A percentile compares a stretch with the other conserved stretches of the same genome.
phyloP scores from a whole-genome alignment of 1,140 invertebrate species.

The Eupristina koningsbergeri region DNA sequence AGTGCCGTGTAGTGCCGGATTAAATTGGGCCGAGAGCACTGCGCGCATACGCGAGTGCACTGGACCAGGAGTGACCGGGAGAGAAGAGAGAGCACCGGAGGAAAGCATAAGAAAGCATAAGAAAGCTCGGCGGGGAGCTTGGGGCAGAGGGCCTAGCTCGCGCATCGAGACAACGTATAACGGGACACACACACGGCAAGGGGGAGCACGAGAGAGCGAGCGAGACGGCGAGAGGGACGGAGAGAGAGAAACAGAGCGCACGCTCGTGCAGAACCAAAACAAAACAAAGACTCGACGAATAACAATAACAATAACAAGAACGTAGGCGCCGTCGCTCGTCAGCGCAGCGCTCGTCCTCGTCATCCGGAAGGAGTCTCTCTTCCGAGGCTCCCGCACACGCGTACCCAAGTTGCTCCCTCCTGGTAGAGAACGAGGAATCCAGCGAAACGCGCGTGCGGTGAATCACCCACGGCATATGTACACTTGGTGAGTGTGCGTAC shows the following conservation, averaged over 20 bases:
- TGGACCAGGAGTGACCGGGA: not conserved
- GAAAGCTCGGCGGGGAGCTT: not conserved
- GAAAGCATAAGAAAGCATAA: not conserved
- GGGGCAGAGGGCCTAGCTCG: not conserved
- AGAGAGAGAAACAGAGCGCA: not conserved
- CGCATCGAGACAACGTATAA: not conserved
- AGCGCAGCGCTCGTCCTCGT: not conserved
- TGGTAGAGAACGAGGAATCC: not conserved
- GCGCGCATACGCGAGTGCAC: not conserved
- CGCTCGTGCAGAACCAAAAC: constrained; percentile 13
- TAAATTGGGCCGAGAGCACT: not conserved
- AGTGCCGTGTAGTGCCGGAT: constrained; percentile 9
- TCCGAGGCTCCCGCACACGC: not conserved
- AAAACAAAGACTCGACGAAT: constrained; percentile 25
- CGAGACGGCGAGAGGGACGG: not conserved
- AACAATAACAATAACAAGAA: constrained; percentile 2
- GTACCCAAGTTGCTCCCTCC: too few relatives aligned
- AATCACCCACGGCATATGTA: constrained; percentile 13
- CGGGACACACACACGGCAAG: not conserved
- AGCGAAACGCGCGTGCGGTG: not conserved
- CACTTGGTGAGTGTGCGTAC: too few relatives aligned
- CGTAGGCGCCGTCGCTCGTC: not conserved
- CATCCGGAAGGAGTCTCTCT: not conserved
- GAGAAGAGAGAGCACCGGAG: too few relatives aligned
- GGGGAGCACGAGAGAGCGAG: not conserved